A percentile compares a stretch with the other conserved stretches of the same genome.
These are phyloP conservation scores for Torymus auratus DNA, from an alignment of 2,888 invertebrate genomes.

Conservation along the genomic window DNA sequence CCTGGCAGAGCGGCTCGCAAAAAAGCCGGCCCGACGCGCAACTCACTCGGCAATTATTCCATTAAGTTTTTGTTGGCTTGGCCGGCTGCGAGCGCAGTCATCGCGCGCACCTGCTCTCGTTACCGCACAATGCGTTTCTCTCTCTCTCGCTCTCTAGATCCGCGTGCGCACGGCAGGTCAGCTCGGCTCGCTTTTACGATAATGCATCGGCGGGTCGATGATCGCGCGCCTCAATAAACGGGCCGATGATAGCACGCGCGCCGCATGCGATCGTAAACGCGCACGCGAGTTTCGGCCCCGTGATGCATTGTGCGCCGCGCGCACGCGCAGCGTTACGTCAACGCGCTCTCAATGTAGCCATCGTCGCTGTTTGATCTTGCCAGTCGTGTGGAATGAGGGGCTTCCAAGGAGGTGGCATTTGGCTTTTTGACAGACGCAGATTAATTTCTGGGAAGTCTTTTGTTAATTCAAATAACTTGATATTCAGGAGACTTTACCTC, in stretches of 20 bases:
- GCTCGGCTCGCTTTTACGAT: constrained; percentile 30
- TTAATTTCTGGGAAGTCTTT: too few species aligned
- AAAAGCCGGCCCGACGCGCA: not conserved
- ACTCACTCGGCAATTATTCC: constrained; percentile 12
- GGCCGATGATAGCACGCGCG: constrained; percentile 23
- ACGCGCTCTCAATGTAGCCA: too few species aligned
- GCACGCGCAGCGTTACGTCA: too few species aligned
- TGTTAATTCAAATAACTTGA: too few species aligned
- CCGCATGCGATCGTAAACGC: not conserved
- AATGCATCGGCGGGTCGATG: constrained; percentile 31
- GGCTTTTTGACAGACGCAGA: too few species aligned
- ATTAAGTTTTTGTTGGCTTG: constrained; percentile 10
- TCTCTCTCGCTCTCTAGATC: not conserved
- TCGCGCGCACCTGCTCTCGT: too few species aligned
- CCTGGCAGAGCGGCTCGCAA: too few species aligned
- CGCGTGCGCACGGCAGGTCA: not conserved
- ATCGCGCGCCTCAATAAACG: constrained; percentile 19
- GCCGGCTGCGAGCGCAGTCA: not conserved
- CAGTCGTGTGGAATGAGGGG: too few species aligned
- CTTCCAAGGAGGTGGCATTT: too few species aligned
- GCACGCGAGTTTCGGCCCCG: not conserved
- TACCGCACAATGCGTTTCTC: not conserved
- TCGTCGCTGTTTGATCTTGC: too few species aligned
- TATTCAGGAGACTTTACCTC: too few species aligned
- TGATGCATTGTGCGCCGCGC: too few species aligned